These are phyloP conservation scores for Ganaspis sp. DNA, from an alignment of 1,140 invertebrate species.

Conservation along the genomic window DNA sequence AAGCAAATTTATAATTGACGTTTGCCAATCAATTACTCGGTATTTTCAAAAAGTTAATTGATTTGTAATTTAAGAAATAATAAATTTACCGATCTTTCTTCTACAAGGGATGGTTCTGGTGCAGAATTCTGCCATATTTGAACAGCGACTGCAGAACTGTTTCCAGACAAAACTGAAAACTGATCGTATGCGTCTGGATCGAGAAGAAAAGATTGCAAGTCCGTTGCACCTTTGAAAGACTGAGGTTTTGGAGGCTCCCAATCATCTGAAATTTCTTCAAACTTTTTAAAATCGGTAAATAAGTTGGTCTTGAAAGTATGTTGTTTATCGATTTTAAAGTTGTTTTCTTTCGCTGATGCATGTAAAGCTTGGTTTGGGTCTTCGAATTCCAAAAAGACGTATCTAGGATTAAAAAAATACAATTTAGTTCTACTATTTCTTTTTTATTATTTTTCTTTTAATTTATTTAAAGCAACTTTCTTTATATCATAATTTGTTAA, in stretches of 20 bases:
- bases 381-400: conserved; percentile 95
- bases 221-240: conserved; percentile 91
- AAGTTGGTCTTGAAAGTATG: conserved; percentile 97
- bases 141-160: conserved; percentile 83
- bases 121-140: conserved; percentile 93
- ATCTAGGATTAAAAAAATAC: conserved; percentile 74
- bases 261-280: conserved; percentile 92
- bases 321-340: conserved; percentile 96
- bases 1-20: conserved; percentile 20
- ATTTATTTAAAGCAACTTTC: too few species aligned
- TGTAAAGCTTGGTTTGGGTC: conserved; percentile 88
- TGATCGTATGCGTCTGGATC: conserved; percentile 97
- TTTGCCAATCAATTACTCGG: background rate
- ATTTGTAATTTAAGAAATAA: conserved; percentile 27
- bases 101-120: conserved; percentile 89
- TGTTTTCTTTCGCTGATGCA: conserved; percentile 92
- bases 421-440: too few species aligned
- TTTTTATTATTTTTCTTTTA: too few species aligned
- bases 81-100: conserved; percentile 87
- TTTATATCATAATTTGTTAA: too few species aligned
- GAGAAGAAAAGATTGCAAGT: conserved; percentile 93
- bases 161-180: conserved; percentile 92
- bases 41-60: too few species aligned
- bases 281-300: conserved; percentile 98
- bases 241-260: conserved; percentile 93